phyloP scores from a whole-genome alignment of 2,888 invertebrate genomes.

The Bruchidius siliquastri region DNA sequence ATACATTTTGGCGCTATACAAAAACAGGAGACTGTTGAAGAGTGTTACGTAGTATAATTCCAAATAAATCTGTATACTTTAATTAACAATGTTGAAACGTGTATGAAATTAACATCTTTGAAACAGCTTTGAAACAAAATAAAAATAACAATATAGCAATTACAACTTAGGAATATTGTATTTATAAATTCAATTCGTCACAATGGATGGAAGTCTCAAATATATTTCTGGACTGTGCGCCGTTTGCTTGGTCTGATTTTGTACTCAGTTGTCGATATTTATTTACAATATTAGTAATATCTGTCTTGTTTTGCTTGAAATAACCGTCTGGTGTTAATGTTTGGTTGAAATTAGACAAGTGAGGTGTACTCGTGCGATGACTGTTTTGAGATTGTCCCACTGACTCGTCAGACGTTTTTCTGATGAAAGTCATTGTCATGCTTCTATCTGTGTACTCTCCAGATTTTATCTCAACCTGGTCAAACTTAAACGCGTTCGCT shows the following conservation, averaged over 20 bases:
- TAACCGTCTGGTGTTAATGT: slow-evolving; percentile 23
- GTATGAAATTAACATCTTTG: too few relatives aligned
- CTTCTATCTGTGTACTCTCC: slow-evolving; percentile 18
- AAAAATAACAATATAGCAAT: not conserved
- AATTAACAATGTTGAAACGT: too few relatives aligned
- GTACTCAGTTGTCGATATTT: slow-evolving; percentile 16
- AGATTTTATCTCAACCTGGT: slow-evolving; percentile 8
- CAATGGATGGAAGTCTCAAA: not conserved
- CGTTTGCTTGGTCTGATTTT: not conserved
- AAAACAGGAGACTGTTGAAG: too few relatives aligned
- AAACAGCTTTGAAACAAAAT: not conserved
- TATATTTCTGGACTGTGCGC: not conserved
- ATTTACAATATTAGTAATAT: slow-evolving; percentile 20
- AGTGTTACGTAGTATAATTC: too few relatives aligned
- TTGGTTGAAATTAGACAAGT: not conserved
- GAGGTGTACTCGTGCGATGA: not conserved
- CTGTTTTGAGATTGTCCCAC: not conserved
- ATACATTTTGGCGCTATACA: too few relatives aligned
- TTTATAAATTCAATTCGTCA: not conserved
- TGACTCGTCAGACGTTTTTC: not conserved
- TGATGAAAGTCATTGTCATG: slow-evolving; percentile 12
- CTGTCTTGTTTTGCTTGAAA: slow-evolving; percentile 25
- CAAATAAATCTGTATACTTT: too few relatives aligned
- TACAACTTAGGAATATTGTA: not conserved
- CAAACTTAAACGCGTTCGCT: slow-evolving; percentile 16